phyloP scores from a whole-genome alignment of 2,888 invertebrate species.

The Pogonocherus hispidulus region DNA sequence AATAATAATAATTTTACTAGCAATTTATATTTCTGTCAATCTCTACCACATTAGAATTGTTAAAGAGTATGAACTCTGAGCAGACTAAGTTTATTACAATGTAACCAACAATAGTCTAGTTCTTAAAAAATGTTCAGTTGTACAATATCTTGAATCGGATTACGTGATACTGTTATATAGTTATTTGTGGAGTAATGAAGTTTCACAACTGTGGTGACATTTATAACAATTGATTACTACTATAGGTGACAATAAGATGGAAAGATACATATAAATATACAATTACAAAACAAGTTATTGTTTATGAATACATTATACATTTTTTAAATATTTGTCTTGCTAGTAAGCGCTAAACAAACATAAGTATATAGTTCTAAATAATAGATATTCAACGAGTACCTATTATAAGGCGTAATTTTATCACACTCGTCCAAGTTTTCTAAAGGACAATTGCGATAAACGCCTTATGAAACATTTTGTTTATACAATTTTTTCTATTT shows the following conservation, averaged over 20 bases:
- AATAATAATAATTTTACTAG: no score
- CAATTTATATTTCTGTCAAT: no score
- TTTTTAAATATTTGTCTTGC: background rate
- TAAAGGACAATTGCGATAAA: no score
- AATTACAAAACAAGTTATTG: background rate
- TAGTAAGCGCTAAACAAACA: background rate
- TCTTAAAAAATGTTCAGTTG: background rate
- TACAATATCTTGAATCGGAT: background rate
- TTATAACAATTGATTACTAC: background rate
- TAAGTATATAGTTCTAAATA: no score
- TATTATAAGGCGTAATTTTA: no score
- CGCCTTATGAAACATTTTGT: no score
- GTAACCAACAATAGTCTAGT: background rate
- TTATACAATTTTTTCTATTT: no score
- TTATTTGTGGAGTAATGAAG: background rate
- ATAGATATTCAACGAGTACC: no score
- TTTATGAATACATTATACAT: background rate
- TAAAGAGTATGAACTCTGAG: background rate
- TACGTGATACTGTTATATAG: slow-evolving; percentile 1
- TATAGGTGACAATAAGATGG: background rate
- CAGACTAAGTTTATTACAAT: background rate
- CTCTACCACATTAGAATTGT: background rate
- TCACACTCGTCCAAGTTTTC: no score
- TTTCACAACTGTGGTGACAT: background rate
- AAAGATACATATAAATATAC: background rate